phyloP scores from a whole-genome alignment of 2,113 vertebrate species.

The Poeciliopsis occidentalis region DNA sequence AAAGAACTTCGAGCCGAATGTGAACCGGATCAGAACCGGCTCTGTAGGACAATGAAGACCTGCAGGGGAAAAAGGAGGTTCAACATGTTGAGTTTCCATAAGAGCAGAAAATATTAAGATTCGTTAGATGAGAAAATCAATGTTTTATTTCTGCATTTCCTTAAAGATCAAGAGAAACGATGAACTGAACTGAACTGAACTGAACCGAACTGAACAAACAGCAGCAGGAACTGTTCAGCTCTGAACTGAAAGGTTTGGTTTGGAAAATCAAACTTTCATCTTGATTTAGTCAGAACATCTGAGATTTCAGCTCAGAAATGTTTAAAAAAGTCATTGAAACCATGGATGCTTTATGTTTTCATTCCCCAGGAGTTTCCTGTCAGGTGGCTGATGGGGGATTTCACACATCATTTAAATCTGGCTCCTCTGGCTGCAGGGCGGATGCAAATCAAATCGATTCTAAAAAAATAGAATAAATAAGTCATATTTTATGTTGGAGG shows the following conservation, averaged over 20 bases:
- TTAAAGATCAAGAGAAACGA: not conserved
- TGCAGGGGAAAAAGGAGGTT: not conserved
- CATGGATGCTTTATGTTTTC: not conserved
- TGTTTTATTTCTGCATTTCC: not conserved
- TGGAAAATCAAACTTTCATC: too few relatives aligned
- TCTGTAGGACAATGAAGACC: not conserved
- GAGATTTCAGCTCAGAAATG: not conserved
- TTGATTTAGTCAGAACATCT: not conserved
- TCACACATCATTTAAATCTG: constrained; percentile 17
- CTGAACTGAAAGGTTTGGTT: too few relatives aligned
- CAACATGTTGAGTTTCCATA: not conserved
- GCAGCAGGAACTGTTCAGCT: not conserved
- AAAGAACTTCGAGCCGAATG: not conserved
- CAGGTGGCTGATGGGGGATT: constrained; percentile 29
- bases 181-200: too few relatives aligned
- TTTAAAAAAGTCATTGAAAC: not conserved
- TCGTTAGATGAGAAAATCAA: too few relatives aligned
- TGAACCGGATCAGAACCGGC: not conserved
- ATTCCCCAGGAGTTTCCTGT: not conserved
- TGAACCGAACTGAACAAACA: not conserved
- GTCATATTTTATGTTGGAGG: not conserved
- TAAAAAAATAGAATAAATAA: not conserved
- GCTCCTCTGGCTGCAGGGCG: not conserved
- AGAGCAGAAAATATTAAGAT: not conserved
- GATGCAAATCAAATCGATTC: not conserved